These are phyloP conservation scores for Caenorhabditis becei DNA, from an alignment of 2,888 invertebrate genomes.

Conservation along the genomic window DNA sequence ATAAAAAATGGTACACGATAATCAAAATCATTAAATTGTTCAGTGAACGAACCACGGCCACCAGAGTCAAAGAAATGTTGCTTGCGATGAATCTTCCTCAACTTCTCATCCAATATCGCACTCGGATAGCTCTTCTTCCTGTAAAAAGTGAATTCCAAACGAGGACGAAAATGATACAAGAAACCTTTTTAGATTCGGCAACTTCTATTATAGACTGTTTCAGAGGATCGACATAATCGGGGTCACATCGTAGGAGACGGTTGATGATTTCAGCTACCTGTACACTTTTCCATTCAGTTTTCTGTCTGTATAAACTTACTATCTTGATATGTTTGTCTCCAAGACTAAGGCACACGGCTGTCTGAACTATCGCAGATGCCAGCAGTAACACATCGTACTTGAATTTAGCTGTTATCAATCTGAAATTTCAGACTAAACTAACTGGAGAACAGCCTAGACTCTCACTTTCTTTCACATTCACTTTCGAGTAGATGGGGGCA, in stretches of 20 bases:
- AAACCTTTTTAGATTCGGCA: slow-evolving; percentile 22
- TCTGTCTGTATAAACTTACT: neutral
- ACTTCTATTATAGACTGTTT: slow-evolving; percentile 38
- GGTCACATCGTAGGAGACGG: slow-evolving; percentile 34
- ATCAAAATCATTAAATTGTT: slow-evolving; percentile 15
- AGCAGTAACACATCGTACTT: slow-evolving; percentile 51
- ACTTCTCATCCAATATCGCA: neutral
- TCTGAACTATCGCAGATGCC: slow-evolving; percentile 41
- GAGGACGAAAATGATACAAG: neutral
- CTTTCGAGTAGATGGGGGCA: slow-evolving; percentile 23
- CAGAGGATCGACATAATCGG: slow-evolving; percentile 25
- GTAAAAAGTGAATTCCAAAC: too few species aligned
- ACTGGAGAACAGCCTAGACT: neutral
- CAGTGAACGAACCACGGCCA: slow-evolving; percentile 54
- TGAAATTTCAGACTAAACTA: slow-evolving; percentile 8
- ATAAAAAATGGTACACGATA: slow-evolving; percentile 27
- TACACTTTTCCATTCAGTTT: neutral
- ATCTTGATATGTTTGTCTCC: slow-evolving; percentile 13
- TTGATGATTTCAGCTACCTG: slow-evolving; percentile 30
- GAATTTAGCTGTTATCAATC: slow-evolving; percentile 22
- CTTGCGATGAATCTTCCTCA: neutral
- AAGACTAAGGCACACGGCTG: slow-evolving; percentile 28
- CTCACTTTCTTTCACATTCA: slow-evolving; percentile 6
- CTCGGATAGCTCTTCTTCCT: slow-evolving; percentile 18
- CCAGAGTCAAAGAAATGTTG: slow-evolving; percentile 29